These are phyloP conservation scores for Cydia strobilella DNA, from an alignment of 1,140 invertebrate genomes.

Conservation along the genomic window DNA sequence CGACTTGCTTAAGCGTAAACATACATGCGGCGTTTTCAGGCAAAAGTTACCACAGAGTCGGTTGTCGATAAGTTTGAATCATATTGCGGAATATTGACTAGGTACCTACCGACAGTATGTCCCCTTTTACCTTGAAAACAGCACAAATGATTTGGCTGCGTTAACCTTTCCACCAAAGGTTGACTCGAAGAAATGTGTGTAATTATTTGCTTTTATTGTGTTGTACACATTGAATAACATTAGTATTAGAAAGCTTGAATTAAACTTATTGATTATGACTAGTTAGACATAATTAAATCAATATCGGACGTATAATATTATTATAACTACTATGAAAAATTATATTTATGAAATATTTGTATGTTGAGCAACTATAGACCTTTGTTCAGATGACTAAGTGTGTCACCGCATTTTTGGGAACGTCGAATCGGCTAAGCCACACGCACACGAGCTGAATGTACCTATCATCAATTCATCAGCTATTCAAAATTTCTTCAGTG, in stretches of 20 bases:
- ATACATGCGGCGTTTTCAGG: no score
- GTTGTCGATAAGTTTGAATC: no score
- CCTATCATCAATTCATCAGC: no score
- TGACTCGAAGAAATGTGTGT: neutral
- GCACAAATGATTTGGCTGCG: neutral
- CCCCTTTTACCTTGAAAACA: no score
- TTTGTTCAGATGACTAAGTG: neutral
- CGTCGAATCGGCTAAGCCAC: no score
- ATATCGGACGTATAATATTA: neutral
- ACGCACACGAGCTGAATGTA: no score
- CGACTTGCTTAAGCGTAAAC: no score
- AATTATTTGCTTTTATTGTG: neutral
- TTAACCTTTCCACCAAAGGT: neutral
- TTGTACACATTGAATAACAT: neutral
- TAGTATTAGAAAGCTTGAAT: constrained; percentile 47
- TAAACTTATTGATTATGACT: constrained; percentile 40
- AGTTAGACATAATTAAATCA: constrained; percentile 1
- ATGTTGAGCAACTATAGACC: constrained; percentile 1
- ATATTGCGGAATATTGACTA: no score
- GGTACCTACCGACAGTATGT: no score
- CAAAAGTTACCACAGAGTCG: no score
- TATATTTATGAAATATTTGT: neutral
- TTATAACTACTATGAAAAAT: neutral
- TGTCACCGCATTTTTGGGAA: no score
- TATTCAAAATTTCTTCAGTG: no score